These are phyloP conservation scores for Lumbricus terrestris DNA, from an alignment of 2,888 invertebrate species.

Conservation along the genomic window DNA sequence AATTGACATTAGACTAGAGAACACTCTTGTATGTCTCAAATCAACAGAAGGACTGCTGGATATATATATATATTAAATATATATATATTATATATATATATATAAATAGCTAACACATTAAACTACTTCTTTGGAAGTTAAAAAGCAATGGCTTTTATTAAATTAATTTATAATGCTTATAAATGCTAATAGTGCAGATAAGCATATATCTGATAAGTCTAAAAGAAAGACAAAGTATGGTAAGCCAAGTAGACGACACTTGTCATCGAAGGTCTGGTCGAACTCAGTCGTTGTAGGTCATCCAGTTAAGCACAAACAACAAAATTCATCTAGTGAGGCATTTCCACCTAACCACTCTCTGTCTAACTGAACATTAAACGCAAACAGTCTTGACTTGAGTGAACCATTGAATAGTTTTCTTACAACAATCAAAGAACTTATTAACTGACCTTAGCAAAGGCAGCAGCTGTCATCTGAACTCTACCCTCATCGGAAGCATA, in stretches of 20 bases:
- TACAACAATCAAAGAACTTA: background rate
- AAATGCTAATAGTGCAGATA: too few relatives aligned
- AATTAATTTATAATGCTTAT: too few relatives aligned
- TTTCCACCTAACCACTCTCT: background rate
- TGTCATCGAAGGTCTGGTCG: background rate
- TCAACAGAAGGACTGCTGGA: too few relatives aligned
- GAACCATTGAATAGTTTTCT: background rate
- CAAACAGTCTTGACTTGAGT: background rate
- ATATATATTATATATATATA: too few relatives aligned
- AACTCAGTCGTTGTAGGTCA: background rate
- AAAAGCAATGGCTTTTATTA: too few relatives aligned
- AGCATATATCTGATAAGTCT: too few relatives aligned
- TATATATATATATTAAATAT: too few relatives aligned
- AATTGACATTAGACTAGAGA: background rate
- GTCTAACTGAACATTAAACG: background rate
- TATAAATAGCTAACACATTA: too few relatives aligned
- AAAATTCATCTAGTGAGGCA: background rate
- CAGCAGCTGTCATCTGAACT: slow-evolving; percentile 99
- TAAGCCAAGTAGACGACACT: background rate
- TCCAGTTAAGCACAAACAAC: background rate
- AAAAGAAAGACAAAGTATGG: too few relatives aligned
- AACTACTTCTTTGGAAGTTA: too few relatives aligned
- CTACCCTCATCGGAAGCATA: slow-evolving; percentile 99
- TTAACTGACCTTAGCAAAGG: slow-evolving; percentile 84
- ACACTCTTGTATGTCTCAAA: too few relatives aligned